A percentile compares a stretch with the other conserved stretches of the same genome.
Evolutionary conservation across 2,888 invertebrate species (phyloP).

Genomic region (Mycalesis mineus): DNA sequence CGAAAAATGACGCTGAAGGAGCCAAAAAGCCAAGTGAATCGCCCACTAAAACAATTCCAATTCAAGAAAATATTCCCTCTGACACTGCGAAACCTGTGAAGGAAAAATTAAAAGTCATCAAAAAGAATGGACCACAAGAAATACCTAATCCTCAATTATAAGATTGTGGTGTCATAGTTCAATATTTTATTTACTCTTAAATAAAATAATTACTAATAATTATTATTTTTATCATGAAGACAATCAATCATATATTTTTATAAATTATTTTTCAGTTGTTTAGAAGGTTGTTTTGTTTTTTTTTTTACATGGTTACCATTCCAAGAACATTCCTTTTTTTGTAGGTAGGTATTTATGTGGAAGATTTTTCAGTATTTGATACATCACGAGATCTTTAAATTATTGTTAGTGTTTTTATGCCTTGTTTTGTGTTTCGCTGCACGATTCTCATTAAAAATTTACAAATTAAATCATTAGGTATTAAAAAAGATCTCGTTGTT

Average conservation of each 20-base stretch:
- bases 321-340: constrained; percentile 14
- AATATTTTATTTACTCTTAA: neutral
- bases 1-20: neutral
- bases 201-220: neutral
- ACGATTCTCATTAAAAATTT: no score
- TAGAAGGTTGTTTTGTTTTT: neutral
- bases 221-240: no score
- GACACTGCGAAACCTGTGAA: constrained; percentile 75
- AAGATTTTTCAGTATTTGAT: neutral
- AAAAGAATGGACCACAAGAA: constrained; percentile 74
- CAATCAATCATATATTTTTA: neutral
- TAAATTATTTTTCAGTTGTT: neutral
- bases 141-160: constrained; percentile 60
- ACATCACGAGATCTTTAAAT: no score
- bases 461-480: no score
- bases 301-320: constrained; percentile 11
- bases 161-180: constrained; percentile 25
- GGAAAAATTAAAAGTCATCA: constrained; percentile 79
- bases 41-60: constrained; percentile 59
- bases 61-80: constrained; percentile 73
- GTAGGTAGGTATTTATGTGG: neutral
- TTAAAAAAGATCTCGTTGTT: no score
- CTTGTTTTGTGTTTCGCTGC: no score
- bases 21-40: constrained; percentile 24
- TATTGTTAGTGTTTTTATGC: no score